Conservation (phyloP, 2,888 invertebrate species). For the Lasioglossum figueresi region DNA sequence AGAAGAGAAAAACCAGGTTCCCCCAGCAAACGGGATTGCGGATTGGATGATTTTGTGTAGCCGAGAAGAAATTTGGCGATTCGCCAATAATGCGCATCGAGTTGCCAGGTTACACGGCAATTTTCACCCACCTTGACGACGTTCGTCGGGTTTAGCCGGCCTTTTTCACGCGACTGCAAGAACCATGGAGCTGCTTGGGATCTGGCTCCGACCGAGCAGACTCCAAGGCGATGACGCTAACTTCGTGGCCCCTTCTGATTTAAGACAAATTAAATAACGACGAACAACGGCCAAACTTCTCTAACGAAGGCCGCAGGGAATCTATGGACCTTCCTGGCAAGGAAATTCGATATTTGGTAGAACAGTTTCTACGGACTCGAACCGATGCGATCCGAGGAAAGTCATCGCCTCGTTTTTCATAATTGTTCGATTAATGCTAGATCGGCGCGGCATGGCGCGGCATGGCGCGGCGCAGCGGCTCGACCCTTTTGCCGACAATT, state of each 20-base stretch:
- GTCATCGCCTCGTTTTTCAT: background rate
- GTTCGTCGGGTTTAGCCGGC: background rate
- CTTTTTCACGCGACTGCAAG: conserved; percentile 1
- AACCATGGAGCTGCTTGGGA: background rate
- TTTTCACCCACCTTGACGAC: conserved; percentile 35
- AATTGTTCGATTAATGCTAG: background rate
- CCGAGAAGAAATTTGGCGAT: conserved; percentile 24
- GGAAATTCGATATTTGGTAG: background rate
- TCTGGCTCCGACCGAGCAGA: background rate
- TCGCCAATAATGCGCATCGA: conserved; percentile 34
- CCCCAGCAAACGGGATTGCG: background rate
- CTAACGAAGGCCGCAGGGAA: background rate
- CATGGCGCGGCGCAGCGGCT: too few species aligned
- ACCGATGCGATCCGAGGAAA: background rate
- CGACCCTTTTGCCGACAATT: background rate
- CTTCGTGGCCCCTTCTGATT: conserved; percentile 16
- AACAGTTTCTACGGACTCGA: background rate
- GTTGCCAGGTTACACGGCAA: conserved; percentile 24
- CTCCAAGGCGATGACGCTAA: background rate
- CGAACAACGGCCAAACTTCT: conserved; percentile 10
- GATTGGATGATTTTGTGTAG: conserved; percentile 1
- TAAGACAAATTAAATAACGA: conserved; percentile 32
- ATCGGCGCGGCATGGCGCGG: too few species aligned
- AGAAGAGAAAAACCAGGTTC: background rate
- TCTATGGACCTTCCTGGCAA: conserved; percentile 9